Base-by-base conservation (phyloP, 2,797 vertebrate genomes). In the Adrianichthys oophorus region DNA sequence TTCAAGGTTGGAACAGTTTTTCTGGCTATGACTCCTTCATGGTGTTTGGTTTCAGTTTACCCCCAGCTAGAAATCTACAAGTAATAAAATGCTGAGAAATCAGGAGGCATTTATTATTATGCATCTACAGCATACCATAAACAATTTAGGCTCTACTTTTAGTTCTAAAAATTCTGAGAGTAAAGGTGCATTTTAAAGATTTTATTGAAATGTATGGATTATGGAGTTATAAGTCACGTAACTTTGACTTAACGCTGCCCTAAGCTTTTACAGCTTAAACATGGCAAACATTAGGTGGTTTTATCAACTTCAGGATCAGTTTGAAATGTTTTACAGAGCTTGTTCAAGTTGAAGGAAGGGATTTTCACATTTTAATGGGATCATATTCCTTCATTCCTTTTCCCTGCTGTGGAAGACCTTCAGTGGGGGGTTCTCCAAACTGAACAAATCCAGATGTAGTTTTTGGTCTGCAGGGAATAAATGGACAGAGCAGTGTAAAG, bases 401-500 rank as follows among this genome's bases (percentile, higher is more conserved):
- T 50, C 65, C 68, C 50, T 68, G 64, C 63, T 61, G 23, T 51
- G 70, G 65, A 80, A 78, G 65, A 40, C 44, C n/a, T 16, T 64
- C 56, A 68, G 43, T 58, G 44, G 61, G 74, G 56, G 51, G 37
- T 65, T 67, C 56, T 70, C 48, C 15, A 1, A 46, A 45, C 32
- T 84, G 75, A 89, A 77, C 60, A 42, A 23, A 29, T 69, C 48
- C 87, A 87, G 76, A 85, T 84, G 85, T 81, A 58, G 32, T 62
- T 41, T 53, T 51, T 41, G 26, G 21, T 61, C 54, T 48, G 60
- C 32, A 59, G 59, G 68, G 55, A 66, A 41, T 60, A 70, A 75
- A 55, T 59, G 68, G 60, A 60, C 70, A 62, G 59, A 62, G 55
- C 66, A 56, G 32, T 8, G 37, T 50, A 45, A 19, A 69, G 48